phyloP scores from a whole-genome alignment of 2,797 vertebrate genomes.

The Dendrocincla fuliginosa region DNA sequence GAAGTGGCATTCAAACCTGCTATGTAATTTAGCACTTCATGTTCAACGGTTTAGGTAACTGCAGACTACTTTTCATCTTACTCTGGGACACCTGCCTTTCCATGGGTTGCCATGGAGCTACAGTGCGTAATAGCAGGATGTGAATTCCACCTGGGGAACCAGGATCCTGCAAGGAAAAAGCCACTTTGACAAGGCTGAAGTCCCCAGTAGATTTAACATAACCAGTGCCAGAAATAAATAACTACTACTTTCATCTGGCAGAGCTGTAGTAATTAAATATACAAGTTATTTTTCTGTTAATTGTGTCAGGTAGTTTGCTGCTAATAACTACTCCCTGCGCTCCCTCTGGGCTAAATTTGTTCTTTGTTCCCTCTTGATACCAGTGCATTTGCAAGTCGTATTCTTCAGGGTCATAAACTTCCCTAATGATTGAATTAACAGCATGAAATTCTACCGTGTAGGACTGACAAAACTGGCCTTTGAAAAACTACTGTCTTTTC shows the following conservation, averaged over 20 bases:
- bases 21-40: not conserved
- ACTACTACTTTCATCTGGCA: not conserved
- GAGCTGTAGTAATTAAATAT: not conserved
- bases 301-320: not conserved
- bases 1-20: not conserved
- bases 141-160: not conserved
- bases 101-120: not conserved
- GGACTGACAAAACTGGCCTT: not conserved
- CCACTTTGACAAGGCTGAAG: not conserved
- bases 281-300: not conserved
- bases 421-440: constrained; percentile 12
- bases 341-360: not conserved
- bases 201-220: not conserved
- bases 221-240: not conserved
- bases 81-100: not conserved
- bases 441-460: not conserved
- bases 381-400: not conserved
- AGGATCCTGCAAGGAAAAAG: not conserved
- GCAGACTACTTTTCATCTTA: not conserved
- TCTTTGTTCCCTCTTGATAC: not conserved
- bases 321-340: not conserved
- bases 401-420: constrained; percentile 29
- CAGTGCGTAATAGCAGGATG: not conserved
- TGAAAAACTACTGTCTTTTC: not conserved
- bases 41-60: not conserved